Percentiles rank a stretch among this genome's conserved stretches.
These are phyloP conservation scores for Oncorhynchus keta DNA, from an alignment of 2,113 vertebrate genomes.

Conservation along the genomic window DNA sequence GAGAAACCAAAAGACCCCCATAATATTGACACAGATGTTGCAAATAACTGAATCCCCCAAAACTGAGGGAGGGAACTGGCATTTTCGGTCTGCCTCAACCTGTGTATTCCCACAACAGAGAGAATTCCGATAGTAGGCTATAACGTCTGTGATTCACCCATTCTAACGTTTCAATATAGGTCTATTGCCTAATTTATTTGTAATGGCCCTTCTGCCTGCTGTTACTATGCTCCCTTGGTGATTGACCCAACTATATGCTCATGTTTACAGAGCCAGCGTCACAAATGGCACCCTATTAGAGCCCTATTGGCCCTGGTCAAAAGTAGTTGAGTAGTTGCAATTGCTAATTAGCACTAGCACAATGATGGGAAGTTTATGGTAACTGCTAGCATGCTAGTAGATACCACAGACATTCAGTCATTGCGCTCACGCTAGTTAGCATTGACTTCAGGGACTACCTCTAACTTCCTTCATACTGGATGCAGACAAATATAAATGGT, in stretches of 20 bases:
- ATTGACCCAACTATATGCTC: conserved; percentile 25
- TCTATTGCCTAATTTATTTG: conserved; percentile 34
- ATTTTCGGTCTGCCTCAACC: conserved; percentile 27
- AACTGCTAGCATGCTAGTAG: too few relatives aligned
- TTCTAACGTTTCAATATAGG: conserved; percentile 33
- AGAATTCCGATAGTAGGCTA: conserved; percentile 18
- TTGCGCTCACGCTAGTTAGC: too few relatives aligned
- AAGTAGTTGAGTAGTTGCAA: too few relatives aligned
- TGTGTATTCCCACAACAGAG: conserved; percentile 43
- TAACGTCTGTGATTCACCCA: conserved; percentile 12
- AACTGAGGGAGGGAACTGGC: conserved; percentile 32
- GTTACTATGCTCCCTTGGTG: conserved; percentile 42
- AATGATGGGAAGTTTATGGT: too few relatives aligned
- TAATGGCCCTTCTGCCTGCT: conserved; percentile 41
- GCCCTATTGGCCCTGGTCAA: too few relatives aligned
- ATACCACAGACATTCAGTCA: too few relatives aligned
- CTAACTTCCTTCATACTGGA: too few relatives aligned
- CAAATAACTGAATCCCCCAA: conserved; percentile 58
- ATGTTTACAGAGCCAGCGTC: conserved; percentile 45
- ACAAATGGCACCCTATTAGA: too few relatives aligned
- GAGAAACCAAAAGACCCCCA: conserved; percentile 59
- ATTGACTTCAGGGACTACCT: too few relatives aligned
- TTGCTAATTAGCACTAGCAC: too few relatives aligned
- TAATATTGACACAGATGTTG: conserved; percentile 81
- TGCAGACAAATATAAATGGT: too few relatives aligned